Percentiles rank a stretch among this genome's conserved stretches.
phyloP scores from a whole-genome alignment of 2,113 vertebrate genomes.

The Paracanthobrama guichenoti region DNA sequence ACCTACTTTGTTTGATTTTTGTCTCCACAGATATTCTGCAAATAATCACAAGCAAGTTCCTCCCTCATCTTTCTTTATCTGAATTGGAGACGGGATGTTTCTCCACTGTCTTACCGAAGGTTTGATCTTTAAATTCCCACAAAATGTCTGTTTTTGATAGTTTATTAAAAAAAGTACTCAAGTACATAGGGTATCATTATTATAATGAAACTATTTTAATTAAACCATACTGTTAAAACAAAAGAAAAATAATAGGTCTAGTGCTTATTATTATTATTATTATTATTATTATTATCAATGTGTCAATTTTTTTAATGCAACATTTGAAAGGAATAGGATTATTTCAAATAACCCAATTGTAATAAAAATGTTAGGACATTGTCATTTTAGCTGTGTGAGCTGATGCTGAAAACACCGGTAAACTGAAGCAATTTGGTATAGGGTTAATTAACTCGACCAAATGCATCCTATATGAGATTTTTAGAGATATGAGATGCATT shows the following conservation, averaged over 20 bases:
- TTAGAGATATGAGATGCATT: too few relatives aligned
- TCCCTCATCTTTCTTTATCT: conserved; percentile 84
- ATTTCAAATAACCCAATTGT: neutral
- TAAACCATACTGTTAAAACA: neutral
- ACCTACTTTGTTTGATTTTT: neutral
- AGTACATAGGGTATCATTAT: neutral
- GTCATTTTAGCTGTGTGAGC: neutral
- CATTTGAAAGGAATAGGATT: neutral
- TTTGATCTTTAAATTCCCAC: conserved; percentile 52
- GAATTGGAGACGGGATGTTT: conserved; percentile 85
- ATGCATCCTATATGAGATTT: neutral
- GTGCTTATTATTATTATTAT: too few relatives aligned
- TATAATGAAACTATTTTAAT: neutral
- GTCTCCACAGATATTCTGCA: conserved; percentile 81
- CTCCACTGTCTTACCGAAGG: conserved; percentile 90
- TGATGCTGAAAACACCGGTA: neutral
- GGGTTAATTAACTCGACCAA: neutral
- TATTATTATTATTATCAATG: too few relatives aligned
- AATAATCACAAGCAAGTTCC: conserved; percentile 87
- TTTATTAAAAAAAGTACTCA: neutral
- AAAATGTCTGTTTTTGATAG: neutral
- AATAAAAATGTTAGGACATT: neutral
- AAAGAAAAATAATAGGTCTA: too few relatives aligned
- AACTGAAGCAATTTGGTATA: neutral
- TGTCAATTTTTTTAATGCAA: neutral